Evolutionary conservation across 2,113 vertebrate genomes (phyloP), one percentile per base, ranked within the genome.

Genomic region (Galbula dea): DNA sequence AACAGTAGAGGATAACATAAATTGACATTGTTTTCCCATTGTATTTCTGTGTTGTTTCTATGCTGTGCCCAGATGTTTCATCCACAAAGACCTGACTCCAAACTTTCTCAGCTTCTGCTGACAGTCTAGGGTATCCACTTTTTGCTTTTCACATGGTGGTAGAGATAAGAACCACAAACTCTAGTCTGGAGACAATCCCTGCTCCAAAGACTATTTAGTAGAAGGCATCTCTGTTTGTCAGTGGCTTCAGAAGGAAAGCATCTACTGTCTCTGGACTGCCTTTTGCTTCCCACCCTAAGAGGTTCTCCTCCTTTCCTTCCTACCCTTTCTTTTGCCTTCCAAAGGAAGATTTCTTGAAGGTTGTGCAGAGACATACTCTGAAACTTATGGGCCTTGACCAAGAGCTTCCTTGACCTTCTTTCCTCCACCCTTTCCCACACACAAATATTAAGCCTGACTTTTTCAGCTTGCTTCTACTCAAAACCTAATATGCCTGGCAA

Each of bases 71-170:
- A 52, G 29, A 32, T 0, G 3, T 15, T 36, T 66, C 8, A 36
- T 10, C 4, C 45, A 21, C 1, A 5, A 1, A 37, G 2, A 62
- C 4, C 3, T 73, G 19, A n/a, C 15, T 77, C 4, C 24, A 66
- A 15, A 45, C 19, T 46, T 61, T 6, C 10, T 48, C 10, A 41
- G 16, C 9, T 8, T 61, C 45, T 73, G 14, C 29, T 76, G 16
- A 27, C 7, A 11, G 6, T 73, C 22, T 29, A 10, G 24, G 24
- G 13, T 5, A 82, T 8, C 2, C 30, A 26, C 17, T 68, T n/a
- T n/a, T n/a, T n/a, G n/a, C n/a, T n/a, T 72, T 45, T 77, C 34
- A 45, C 3, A 5, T 4, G 7, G 34, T 0, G 0, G n/a, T 57
- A 30, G 19, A 20, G 15, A 52, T 17, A 4, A 72, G 18, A 76